Percentiles rank a stretch among this genome's conserved stretches.
Evolutionary conservation across 2,888 invertebrate genomes (phyloP).

Genomic region (Eupithecia dodoneata): DNA sequence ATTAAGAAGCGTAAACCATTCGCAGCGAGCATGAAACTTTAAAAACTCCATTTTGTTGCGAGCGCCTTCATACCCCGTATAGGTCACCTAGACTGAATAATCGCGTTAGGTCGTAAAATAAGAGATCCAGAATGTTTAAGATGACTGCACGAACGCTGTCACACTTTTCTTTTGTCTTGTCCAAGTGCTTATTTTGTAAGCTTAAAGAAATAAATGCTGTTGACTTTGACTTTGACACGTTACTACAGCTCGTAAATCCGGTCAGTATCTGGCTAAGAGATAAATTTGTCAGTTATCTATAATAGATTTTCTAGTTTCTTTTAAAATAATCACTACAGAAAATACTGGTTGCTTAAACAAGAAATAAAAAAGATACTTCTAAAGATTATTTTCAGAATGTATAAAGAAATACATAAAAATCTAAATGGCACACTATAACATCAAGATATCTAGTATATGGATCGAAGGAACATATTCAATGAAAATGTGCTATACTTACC

Average conservation of each 20-base stretch:
- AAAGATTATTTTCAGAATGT: neutral
- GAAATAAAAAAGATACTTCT: neutral
- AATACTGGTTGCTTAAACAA: neutral
- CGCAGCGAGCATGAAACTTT: neutral
- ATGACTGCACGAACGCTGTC: too few species aligned
- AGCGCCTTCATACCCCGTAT: too few species aligned
- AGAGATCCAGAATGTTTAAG: too few species aligned
- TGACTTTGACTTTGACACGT: too few species aligned
- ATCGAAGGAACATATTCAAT: neutral
- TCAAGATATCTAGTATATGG: neutral
- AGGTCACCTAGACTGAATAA: too few species aligned
- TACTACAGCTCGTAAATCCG: too few species aligned
- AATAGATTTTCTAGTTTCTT: neutral
- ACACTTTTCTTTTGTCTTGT: too few species aligned
- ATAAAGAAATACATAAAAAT: neutral
- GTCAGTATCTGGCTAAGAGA: neutral
- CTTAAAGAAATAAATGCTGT: too few species aligned
- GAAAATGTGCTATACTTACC: slow-evolving; percentile 3
- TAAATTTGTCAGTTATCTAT: neutral
- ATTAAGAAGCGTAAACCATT: neutral
- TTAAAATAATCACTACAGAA: neutral
- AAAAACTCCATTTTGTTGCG: too few species aligned
- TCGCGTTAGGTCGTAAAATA: too few species aligned
- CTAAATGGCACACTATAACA: slow-evolving; percentile 16
- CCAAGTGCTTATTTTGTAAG: too few species aligned